Base-by-base conservation (phyloP, 2,888 invertebrate species). In the Diogma glabrata region DNA sequence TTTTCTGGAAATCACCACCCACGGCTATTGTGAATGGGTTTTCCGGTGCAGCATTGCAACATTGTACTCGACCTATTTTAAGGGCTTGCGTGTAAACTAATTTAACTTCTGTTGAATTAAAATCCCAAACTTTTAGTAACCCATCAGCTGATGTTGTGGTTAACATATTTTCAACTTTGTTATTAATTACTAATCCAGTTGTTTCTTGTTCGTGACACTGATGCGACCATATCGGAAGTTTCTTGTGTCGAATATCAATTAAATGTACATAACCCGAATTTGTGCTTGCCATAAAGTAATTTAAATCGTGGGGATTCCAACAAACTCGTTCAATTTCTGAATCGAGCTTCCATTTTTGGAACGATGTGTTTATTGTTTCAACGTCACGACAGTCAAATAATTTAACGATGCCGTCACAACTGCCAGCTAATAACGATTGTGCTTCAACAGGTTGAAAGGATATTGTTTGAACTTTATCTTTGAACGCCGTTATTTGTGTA, bases 91-190 rank as follows among this genome's bases (percentile, higher is more conserved):
- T 1, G 75, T 69, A 59, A 72, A 63, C 17, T 10, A 22, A 23
- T 46, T 46, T 36, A 10, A 36, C 28, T 47, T 30, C 36, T 6
- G 12, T 38, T 36, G 43, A 23, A 40, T 40, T 30, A 30, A 50
- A 76, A 62, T 94, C 91, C 94, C 94, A 95, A 1, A 87, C 78
- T 72, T 91, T 92, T 4, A 92, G 65, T n/a, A 75, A 73, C 54
- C 86, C 85, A 64, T 94, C 93, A 2, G 82, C 78, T 6, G 89
- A 84, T 2, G 82, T 76, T 0, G 90, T 87, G 3, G 89, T 75
- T 63, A 95, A 71, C 47, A 90, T 71, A 4, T 87, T 87, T 1
- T 83, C 81, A 53, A 87, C 80, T 51, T 77, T 73, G 1, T 76
- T 72, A 64, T 88, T 90, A 47, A 89, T 70, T 52, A 79, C 76